Evolutionary conservation across 2,797 vertebrate genomes (phyloP).

Genomic region (Clarias laeviceps): DNA sequence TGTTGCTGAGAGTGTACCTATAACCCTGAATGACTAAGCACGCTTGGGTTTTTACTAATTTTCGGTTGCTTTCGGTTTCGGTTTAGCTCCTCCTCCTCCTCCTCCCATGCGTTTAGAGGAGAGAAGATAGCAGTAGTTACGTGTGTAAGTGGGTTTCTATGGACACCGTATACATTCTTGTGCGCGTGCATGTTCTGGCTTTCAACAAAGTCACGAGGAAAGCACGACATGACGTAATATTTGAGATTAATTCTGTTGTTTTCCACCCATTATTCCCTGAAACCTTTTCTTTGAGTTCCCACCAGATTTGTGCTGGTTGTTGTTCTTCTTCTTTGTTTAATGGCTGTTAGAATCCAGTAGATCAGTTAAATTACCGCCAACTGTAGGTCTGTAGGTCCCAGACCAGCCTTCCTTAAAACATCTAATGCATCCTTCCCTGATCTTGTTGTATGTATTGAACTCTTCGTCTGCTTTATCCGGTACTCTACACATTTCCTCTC

Average conservation of each 20-base stretch:
- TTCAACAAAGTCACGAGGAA: background rate
- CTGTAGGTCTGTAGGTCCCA: no score
- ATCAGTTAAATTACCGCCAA: no score
- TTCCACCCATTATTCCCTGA: background rate
- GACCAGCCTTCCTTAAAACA: no score
- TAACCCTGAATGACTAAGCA: background rate
- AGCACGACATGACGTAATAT: background rate
- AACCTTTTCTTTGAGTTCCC: background rate
- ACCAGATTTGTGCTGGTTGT: background rate
- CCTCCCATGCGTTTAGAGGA: background rate
- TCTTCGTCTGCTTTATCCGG: no score
- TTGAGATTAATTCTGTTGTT: background rate
- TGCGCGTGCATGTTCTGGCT: background rate
- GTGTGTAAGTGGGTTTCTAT: background rate
- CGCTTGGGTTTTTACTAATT: background rate
- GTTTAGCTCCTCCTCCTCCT: background rate
- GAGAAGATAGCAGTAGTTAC: background rate
- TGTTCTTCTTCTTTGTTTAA: background rate
- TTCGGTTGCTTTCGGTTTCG: constrained; percentile 11
- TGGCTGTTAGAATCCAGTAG: no score
- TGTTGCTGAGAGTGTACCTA: background rate
- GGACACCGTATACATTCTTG: background rate
- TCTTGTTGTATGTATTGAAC: no score
- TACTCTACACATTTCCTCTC: no score
- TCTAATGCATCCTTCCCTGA: no score